A percentile compares a stretch with the other conserved stretches of the same genome.
phyloP scores from a whole-genome alignment of 2,888 invertebrate genomes.

The Melangyna quadrimaculata region DNA sequence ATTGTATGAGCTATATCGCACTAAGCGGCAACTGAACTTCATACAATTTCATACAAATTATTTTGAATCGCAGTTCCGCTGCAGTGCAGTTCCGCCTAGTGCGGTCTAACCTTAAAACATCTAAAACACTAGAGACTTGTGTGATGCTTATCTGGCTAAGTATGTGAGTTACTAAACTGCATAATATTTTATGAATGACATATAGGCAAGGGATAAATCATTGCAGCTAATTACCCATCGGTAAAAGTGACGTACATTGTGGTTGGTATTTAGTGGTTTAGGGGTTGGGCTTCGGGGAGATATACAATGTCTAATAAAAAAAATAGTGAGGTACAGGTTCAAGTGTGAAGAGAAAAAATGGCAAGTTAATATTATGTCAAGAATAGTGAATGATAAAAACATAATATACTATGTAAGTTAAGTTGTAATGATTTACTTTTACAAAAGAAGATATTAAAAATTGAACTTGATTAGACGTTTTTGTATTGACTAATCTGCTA shows the following conservation, averaged over 20 bases:
- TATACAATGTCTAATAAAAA: background rate
- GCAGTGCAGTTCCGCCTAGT: too few relatives aligned
- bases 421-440: background rate
- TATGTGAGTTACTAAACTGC: background rate
- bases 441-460: background rate
- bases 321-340: background rate
- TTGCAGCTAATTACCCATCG: slow-evolving; percentile 33
- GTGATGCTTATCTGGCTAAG: background rate
- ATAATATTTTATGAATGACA: slow-evolving; percentile 16
- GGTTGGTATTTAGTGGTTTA: slow-evolving; percentile 38
- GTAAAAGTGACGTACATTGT: slow-evolving; percentile 60
- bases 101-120: too few relatives aligned
- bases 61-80: too few relatives aligned
- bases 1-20: too few relatives aligned
- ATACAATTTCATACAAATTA: too few relatives aligned
- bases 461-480: too few relatives aligned
- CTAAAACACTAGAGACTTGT: background rate
- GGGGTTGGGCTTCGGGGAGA: background rate
- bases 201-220: slow-evolving; percentile 3
- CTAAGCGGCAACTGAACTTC: too few relatives aligned
- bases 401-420: background rate
- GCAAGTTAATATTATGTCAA: background rate
- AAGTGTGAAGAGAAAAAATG: background rate
- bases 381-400: background rate
- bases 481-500: too few relatives aligned